Base-by-base conservation (phyloP, 2,888 invertebrate genomes). In the Ophioninae sp. region DNA sequence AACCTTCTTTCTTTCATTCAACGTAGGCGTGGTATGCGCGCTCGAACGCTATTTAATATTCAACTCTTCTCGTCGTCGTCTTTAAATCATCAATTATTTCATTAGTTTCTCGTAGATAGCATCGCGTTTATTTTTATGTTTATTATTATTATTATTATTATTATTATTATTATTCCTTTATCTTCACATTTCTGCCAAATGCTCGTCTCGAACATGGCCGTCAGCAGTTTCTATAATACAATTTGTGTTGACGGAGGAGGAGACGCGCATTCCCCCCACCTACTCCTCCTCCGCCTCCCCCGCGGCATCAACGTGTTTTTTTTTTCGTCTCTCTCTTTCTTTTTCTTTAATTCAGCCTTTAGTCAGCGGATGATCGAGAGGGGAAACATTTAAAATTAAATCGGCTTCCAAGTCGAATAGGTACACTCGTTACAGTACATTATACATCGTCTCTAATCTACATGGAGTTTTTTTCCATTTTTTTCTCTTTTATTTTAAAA, bases 21-120 rank as follows among this genome's bases (percentile, higher is more conserved):
- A 88, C 90, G 90, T 91, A 91, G 92, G 91, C 92, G 88, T 91
- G 89, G 88, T 90, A 90, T 90, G 89, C 89, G 90, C 90, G 90
- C 90, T 91, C 90, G 91, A 90, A 91, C 89, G 89, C 90, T 92
- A 90, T 90, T 72, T 90, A 89, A 37, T n/a, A n/a, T 86, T 90
- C 86, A 87, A 83, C 85, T 88, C 67, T 64, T 50, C 57, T 74
- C 39, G 76, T 79, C 75, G 65, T 73, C 59, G 61, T 83, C 50
- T 73, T 80, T 81, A 67, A 81, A n/a, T n/a, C n/a, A n/a, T 80
- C 76, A 73, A 81, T 79, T 70, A 69, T 65, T 57, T 81, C 59
- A 76, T 85, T 57, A 70, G 30, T 44, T 78, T 78, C 78, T 82
- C 68, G 79, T 83, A 82, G 59, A 83, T 79, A 83, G 44, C 81